phyloP scores from a whole-genome alignment of 2,888 invertebrate genomes.

The Dugesia japonica region DNA sequence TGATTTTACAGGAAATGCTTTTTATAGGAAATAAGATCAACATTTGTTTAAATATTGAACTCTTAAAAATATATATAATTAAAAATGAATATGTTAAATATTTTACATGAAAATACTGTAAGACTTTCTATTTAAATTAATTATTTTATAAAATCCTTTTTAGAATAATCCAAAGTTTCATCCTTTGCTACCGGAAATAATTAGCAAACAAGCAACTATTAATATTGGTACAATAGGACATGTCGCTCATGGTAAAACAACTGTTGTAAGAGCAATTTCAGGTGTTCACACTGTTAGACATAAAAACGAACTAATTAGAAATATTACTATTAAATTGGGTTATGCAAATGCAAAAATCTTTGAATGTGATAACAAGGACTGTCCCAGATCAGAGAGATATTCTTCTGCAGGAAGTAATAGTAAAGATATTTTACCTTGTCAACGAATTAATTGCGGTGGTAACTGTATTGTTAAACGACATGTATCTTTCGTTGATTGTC shows the following conservation, averaged over 20 bases:
- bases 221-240: conserved; percentile 98
- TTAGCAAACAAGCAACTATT: conserved; percentile 94
- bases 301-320: conserved; percentile 94
- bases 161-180: conserved; percentile 55
- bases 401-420: conserved; percentile 82
- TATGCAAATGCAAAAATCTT: conserved; percentile 63
- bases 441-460: conserved; percentile 71
- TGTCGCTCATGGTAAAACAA: conserved; percentile 98
- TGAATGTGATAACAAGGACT: conserved; percentile 85
- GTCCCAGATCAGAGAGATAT: conserved; percentile 81
- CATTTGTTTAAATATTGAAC: no score
- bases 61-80: no score
- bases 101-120: no score
- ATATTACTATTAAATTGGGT: conserved; percentile 96
- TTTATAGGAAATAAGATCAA: no score
- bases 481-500: conserved; percentile 97
- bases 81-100: no score
- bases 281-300: conserved; percentile 96
- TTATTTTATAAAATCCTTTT: no score
- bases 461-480: conserved; percentile 57
- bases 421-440: conserved; percentile 83
- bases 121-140: no score
- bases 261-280: conserved; percentile 93
- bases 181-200: conserved; percentile 87
- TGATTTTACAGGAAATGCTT: no score